Percentiles rank a stretch among this genome's conserved stretches.
These are phyloP conservation scores for Paratrypauchen microcephalus DNA, from an alignment of 2,797 vertebrate species.

Conservation along the genomic window DNA sequence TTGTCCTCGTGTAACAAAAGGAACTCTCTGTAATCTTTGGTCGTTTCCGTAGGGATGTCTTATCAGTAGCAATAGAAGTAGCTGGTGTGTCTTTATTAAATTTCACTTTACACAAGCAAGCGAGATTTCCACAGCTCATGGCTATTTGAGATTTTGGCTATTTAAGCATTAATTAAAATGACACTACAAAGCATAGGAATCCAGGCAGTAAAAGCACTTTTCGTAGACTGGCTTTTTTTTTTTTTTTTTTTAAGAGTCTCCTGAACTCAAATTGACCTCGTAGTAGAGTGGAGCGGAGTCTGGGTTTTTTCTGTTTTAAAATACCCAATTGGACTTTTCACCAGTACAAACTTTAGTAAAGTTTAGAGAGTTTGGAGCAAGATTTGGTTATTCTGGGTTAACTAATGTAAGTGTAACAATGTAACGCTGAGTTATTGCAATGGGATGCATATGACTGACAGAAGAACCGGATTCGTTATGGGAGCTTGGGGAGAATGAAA, in stretches of 20 bases:
- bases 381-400: not conserved
- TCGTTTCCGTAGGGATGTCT: constrained; percentile 21
- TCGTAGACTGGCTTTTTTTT: constrained; percentile 31
- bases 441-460: too few species aligned
- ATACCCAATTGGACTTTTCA: constrained; percentile 6
- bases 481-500: too few species aligned
- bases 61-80: constrained; percentile 30
- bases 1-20: constrained; percentile 4
- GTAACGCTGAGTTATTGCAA: too few species aligned
- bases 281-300: constrained; percentile 18
- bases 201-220: constrained; percentile 43
- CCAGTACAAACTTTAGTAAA: not conserved
- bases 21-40: constrained; percentile 28
- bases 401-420: too few species aligned
- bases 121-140: constrained; percentile 40
- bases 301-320: constrained; percentile 7
- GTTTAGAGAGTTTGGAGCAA: not conserved
- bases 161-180: constrained; percentile 60
- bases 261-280: constrained; percentile 26
- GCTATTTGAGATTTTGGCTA: constrained; percentile 41
- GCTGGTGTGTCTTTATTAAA: constrained; percentile 38
- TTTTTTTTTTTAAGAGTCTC: too few species aligned
- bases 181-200: constrained; percentile 44
- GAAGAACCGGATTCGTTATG: too few species aligned
- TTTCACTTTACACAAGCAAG: constrained; percentile 29